These are phyloP conservation scores for Amphipoea oculea DNA, from an alignment of 2,888 invertebrate species.

Conservation along the genomic window DNA sequence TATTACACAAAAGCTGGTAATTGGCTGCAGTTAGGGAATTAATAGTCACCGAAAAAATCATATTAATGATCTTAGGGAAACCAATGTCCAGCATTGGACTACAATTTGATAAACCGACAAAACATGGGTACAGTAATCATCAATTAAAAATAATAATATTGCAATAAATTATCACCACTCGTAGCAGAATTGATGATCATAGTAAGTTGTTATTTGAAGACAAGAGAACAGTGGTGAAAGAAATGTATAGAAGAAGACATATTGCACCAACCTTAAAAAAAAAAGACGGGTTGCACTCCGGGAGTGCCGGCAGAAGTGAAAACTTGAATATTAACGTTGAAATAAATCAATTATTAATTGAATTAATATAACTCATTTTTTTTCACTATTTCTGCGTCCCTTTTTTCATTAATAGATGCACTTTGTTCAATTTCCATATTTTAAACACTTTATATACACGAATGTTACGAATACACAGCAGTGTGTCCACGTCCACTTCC, in stretches of 20 bases:
- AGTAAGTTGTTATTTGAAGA: background rate
- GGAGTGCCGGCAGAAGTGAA: no score
- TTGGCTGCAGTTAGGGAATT: background rate
- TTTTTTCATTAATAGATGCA: no score
- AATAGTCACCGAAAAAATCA: background rate
- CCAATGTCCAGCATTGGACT: background rate
- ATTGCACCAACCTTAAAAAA: background rate
- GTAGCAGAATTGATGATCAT: background rate
- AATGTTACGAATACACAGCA: no score
- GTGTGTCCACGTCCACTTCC: no score
- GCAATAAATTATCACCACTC: background rate
- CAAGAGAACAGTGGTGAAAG: background rate
- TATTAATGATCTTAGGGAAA: background rate
- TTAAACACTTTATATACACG: no score
- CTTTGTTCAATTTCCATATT: no score
- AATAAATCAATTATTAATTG: no score
- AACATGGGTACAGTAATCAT: background rate
- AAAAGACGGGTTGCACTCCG: no score
- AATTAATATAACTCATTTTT: no score
- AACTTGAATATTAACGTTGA: no score
- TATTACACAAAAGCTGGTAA: background rate
- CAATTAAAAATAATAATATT: background rate
- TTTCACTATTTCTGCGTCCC: no score
- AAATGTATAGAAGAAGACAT: background rate
- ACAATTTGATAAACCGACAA: background rate